Evolutionary conservation across 2,888 invertebrate genomes (phyloP), one percentile per base, ranked within the genome.

Genomic region (Dicycla oo): DNA sequence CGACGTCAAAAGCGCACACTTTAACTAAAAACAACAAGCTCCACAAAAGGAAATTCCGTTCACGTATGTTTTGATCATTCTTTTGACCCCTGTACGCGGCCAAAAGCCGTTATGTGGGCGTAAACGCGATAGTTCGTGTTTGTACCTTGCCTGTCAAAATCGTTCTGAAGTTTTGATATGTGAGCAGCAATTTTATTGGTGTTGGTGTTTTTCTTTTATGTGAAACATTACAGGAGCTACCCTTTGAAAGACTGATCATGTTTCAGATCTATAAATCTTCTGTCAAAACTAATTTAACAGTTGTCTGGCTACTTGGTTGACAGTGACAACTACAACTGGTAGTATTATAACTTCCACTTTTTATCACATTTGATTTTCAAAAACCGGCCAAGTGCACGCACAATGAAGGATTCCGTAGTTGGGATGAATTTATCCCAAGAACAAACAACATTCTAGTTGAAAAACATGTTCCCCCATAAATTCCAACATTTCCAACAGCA

Each of bases 31-130:
- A 58, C 68, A 68, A 80, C 53, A 43, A 51, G 56, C 64, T 62
- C 51, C 64, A 75, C 75, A 83, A 86, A 78, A 78, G 85, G 73
- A 60, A 76, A 79, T 47, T 68, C 75, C 66, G 56, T 77, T 77
- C 61, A 49, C 61, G 65, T 69, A 62, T 62, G 75, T 78, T 69
- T 64, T 73, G 66, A 26, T 47, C 38, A 70, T 73, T 71, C 82
- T 75, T 81, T 84, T 82, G 85, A 84, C 82, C 73, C 53, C 43
- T 51, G 47, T 34, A 60, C 49, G 43, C 47, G 54, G 62, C 34
- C 53, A 68, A 65, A 65, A 57, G 53, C 73, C 47, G n/a, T 26
- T 72, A 68, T 34, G 47, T 56, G 18, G 51, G 57, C 57, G 56
- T 57, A 69, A 60, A 54, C 23, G 61, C 23, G 40, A 45, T 62